Evolutionary conservation across 2,797 vertebrate genomes (phyloP).

Genomic region (Leptodactylus fallax): DNA sequence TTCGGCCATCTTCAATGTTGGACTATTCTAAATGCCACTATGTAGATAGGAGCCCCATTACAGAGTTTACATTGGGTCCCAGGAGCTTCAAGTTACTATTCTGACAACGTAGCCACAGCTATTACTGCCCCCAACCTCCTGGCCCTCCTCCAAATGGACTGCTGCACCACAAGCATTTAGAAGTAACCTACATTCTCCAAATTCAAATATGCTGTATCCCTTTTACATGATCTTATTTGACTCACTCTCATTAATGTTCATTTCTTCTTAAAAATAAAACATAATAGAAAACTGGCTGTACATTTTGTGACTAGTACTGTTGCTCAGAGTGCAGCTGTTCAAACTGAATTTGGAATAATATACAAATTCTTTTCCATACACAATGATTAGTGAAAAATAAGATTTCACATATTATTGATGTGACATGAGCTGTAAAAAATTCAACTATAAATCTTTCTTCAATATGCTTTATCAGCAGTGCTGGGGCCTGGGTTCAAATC

Average conservation of each 20-base stretch:
- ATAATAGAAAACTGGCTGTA: constrained; percentile 29
- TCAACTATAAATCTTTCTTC: background rate
- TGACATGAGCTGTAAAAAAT: background rate
- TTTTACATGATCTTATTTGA: background rate
- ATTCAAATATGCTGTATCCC: background rate
- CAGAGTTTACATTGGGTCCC: too few species aligned
- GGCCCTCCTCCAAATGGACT: too few species aligned
- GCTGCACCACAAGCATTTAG: background rate
- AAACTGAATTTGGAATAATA: constrained; percentile 2
- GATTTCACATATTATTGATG: background rate
- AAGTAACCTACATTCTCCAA: background rate
- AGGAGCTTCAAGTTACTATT: too few species aligned
- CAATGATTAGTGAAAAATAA: constrained; percentile 14
- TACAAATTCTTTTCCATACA: constrained; percentile 24
- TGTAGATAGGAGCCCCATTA: too few species aligned
- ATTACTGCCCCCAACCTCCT: too few species aligned
- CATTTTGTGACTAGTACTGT: constrained; percentile 42
- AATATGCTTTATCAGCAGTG: background rate
- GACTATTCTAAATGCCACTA: too few species aligned
- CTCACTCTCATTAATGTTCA: background rate
- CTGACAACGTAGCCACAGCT: too few species aligned
- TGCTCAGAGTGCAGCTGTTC: constrained; percentile 30
- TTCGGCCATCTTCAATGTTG: too few species aligned
- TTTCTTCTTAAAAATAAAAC: constrained; percentile 16
- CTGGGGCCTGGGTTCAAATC: too few species aligned